A percentile compares a stretch with the other conserved stretches of the same genome.
These are phyloP conservation scores for Paramuricea clavata DNA, from an alignment of 92 coral and sea anemone genomes.

Conservation along the genomic window DNA sequence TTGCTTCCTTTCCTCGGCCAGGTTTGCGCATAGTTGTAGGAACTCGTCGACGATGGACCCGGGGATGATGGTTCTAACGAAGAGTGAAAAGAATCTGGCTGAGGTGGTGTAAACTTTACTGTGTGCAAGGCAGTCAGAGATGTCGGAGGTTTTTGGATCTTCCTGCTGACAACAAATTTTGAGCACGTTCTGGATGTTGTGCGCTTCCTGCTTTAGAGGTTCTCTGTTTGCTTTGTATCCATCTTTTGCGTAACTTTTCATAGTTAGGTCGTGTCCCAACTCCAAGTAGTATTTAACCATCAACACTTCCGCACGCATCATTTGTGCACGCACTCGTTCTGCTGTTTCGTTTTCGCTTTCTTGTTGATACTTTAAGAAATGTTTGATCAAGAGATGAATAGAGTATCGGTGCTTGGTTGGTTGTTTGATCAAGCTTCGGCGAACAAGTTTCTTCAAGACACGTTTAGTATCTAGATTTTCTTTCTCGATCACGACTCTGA, in stretches of 20 bases:
- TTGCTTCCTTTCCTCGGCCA: neutral
- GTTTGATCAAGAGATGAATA: constrained; percentile 10
- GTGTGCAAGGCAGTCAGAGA: constrained; percentile 3
- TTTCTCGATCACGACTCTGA: neutral
- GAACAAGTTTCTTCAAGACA: neutral
- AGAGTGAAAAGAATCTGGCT: neutral
- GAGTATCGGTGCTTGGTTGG: constrained; percentile 1
- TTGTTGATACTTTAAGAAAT: neutral
- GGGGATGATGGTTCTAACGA: neutral
- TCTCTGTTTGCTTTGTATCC: constrained; percentile 1
- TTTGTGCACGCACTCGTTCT: neutral
- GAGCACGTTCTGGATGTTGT: neutral
- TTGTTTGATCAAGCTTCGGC: constrained; percentile 1
- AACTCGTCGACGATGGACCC: constrained; percentile 6
- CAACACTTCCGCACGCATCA: neutral
- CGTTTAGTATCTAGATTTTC: neutral
- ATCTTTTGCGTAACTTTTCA: constrained; percentile 1
- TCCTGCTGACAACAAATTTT: constrained; percentile 4
- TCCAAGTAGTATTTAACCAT: neutral
- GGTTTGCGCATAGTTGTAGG: neutral
- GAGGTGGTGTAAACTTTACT: constrained; percentile 23
- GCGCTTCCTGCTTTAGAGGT: constrained; percentile 1
- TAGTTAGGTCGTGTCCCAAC: neutral
- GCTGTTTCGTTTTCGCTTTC: neutral
- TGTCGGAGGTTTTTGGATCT: neutral